Evolutionary conservation across 2,113 vertebrate genomes (phyloP), one percentile per base, ranked within the genome.

Genomic region (Girardinichthys multiradiatus): DNA sequence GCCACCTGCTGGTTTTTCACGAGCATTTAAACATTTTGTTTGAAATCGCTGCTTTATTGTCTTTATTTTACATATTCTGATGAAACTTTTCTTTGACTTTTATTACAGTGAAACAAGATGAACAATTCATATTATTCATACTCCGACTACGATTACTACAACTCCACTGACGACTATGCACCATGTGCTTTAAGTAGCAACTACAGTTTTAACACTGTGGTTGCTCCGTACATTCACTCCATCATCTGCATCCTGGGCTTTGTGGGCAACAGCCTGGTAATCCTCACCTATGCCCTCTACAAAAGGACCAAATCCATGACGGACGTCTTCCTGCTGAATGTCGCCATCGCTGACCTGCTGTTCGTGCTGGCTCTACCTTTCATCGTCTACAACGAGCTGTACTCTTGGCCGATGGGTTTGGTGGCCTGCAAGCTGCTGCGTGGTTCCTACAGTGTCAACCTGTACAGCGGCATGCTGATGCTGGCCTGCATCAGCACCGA

Each of bases 401-500:
- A 72, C 0, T 60, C 86, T 0, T 99, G 97, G 97, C 28, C 92
- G 8, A 96, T 98, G 24, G 93, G 93, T 12, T 37, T 75, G 2
- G 82, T 83, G 28, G 17, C 90, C n/a, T 99, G 97, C 88, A 97
- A 97, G 84, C 79, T 98, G 54, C 73, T 94, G 45, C 92, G 91
- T 2, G 95, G 96, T 19, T 82, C 95, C 63, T 97, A 97, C 33
- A 95, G 95, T 0, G 72, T 98, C 72, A 99, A 98, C 92, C 95
- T 99, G 65, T 95, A 95, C 92, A 96, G 96, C 2, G 96, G 96
- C 59, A 95, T 96, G 94, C 86, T 99, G 73, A 93, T 99, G 68
- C 82, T 99, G 68, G 94, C 95, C 61, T 97, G 96, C 31, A 90
- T 99, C 86, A 96, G 96, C 3, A 57, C 94, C 48, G 97, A 99